Evolutionary conservation across 2,888 invertebrate genomes (phyloP).

Genomic region (Ptychoptera contaminata): DNA sequence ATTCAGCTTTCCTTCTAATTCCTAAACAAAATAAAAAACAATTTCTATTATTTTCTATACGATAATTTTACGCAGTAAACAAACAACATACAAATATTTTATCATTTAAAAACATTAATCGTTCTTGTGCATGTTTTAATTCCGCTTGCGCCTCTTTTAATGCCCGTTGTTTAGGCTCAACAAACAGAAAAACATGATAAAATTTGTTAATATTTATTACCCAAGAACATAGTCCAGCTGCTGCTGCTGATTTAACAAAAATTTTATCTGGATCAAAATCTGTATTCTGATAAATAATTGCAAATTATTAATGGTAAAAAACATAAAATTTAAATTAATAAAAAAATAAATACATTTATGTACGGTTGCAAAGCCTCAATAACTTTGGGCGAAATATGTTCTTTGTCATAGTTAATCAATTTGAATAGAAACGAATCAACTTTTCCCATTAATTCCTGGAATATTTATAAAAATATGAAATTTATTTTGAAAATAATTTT

Average conservation of each 20-base stretch:
- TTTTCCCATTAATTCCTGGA: conserved; percentile 49
- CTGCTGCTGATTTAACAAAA: conserved; percentile 75
- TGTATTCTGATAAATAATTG: no score
- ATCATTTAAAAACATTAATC: conserved; percentile 57
- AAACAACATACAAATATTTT: conserved; percentile 39
- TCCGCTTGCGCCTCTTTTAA: conserved; percentile 76
- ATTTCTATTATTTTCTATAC: no score
- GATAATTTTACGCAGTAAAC: background rate
- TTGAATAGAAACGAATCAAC: conserved; percentile 76
- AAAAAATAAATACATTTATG: conserved; percentile 17
- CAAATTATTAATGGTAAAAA: no score
- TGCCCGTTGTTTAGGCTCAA: conserved; percentile 82
- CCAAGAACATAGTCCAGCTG: conserved; percentile 89
- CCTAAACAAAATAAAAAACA: conserved; percentile 1
- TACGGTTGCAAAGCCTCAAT: conserved; percentile 52
- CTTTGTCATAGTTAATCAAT: conserved; percentile 79
- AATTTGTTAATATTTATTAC: conserved; percentile 83
- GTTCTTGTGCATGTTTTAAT: conserved; percentile 64
- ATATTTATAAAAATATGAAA: conserved; percentile 29
- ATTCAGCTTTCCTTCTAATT: conserved; percentile 54
- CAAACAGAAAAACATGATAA: conserved; percentile 80
- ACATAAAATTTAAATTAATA: background rate
- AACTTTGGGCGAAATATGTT: conserved; percentile 78
- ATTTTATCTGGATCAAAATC: conserved; percentile 82
- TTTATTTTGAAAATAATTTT: conserved; percentile 1